These are phyloP conservation scores for Echeneis naucrates DNA, from an alignment of 2,797 vertebrate species.

Conservation along the genomic window DNA sequence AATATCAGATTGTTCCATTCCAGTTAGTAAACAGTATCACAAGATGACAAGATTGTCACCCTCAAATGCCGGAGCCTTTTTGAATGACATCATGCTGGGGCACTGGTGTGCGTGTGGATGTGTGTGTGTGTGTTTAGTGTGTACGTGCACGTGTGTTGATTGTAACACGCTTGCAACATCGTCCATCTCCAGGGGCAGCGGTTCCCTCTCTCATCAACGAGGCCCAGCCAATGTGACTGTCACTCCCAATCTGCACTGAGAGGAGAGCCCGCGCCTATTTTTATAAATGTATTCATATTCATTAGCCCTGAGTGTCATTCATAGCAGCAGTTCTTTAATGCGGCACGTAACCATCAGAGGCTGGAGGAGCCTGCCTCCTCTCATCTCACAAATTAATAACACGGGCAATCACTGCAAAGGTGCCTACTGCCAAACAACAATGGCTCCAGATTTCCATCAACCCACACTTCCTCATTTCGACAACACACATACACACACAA, in stretches of 20 bases:
- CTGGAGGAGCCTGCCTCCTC: constrained; percentile 75
- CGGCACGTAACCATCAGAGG: constrained; percentile 70
- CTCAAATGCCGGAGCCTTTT: constrained; percentile 55
- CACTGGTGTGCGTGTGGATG: constrained; percentile 33
- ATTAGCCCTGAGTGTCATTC: constrained; percentile 84
- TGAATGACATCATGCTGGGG: constrained; percentile 51
- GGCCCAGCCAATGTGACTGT: constrained; percentile 79
- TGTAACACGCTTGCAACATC: constrained; percentile 71
- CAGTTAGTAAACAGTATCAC: constrained; percentile 44
- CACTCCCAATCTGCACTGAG: constrained; percentile 79
- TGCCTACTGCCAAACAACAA: constrained; percentile 84
- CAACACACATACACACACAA: constrained; percentile 18
- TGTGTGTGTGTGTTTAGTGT: constrained; percentile 31
- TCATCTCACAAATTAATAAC: constrained; percentile 84
- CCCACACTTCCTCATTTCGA: constrained; percentile 58
- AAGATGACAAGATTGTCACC: constrained; percentile 50
- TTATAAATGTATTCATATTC: constrained; percentile 86
- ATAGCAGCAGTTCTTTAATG: constrained; percentile 79
- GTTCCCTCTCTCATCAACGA: constrained; percentile 77
- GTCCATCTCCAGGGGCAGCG: constrained; percentile 73
- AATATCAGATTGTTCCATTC: constrained; percentile 37
- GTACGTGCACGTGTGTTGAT: constrained; percentile 44
- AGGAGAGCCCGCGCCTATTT: constrained; percentile 79
- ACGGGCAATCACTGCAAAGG: constrained; percentile 83
- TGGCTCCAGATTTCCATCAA: constrained; percentile 80